Base-by-base conservation (phyloP, 1,140 invertebrate species). In the Leptonema lineaticorne region DNA sequence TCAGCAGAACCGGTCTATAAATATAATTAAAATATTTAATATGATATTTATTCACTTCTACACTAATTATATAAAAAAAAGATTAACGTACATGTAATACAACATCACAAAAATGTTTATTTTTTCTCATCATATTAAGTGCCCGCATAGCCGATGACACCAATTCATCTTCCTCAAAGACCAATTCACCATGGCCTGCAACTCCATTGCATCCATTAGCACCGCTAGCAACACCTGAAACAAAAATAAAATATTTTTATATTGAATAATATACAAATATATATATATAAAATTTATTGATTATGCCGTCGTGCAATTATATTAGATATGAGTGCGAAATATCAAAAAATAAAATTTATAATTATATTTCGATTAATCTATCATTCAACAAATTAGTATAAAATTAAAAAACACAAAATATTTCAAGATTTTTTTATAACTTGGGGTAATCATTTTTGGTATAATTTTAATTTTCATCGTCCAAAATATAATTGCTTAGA, bases 31-130 rank as follows among this genome's bases (percentile, higher is more conserved):
- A 45, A 5, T 20, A 69, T 70, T 69, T 57, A 27, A 53, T n/a
- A 60, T 37, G n/a, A n/a, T n/a, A 37, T 37, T 37, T n/a, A n/a
- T n/a, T n/a, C n/a, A n/a, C n/a, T 16, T 48, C 14, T 69, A 33
- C 30, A 6, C 16, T 4, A 11, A 41, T 41, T n/a, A 4, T 4
- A 41, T 16, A 41, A 3, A 41, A 57, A 28, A 57, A 70, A 69
- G 66, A 37, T 30, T 26, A 74, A 70, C 70, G 74, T 76, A 91
- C 90, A 76, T 91, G 87, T 71, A 93, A 83, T 73, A 89, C 85
- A 63, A 90, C 89, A 80, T 93, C 91, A 81, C 89, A 93, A 79
- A 92, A 91, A 74, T 91, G 87, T 60, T 85, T 84, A 75, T 89
- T 90, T 78, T 90, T 89, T 58, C 89, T 81, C 84, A 93, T 87